phyloP scores from a whole-genome alignment of 2,797 vertebrate genomes.

The Epinephelus coioides region DNA sequence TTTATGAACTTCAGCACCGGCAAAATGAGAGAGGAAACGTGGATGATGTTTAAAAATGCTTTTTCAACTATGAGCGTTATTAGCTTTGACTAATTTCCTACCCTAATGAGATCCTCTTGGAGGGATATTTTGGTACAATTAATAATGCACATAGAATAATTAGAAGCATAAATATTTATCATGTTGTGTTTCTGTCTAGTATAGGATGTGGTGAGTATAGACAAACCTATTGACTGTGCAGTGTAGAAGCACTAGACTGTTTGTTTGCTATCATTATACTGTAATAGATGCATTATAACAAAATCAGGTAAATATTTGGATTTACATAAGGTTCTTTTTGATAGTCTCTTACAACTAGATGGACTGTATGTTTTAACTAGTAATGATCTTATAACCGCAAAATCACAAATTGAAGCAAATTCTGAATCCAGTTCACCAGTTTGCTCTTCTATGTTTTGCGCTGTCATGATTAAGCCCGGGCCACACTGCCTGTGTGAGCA shows the following conservation, averaged over 20 bases:
- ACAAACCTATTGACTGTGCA: constrained; percentile 41
- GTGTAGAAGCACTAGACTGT: not conserved
- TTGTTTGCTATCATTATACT: not conserved
- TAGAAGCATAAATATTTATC: constrained; percentile 86
- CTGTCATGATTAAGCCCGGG: not conserved
- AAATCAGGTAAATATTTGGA: constrained; percentile 6
- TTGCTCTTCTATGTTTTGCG: not conserved
- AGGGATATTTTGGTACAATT: constrained; percentile 86
- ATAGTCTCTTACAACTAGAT: not conserved
- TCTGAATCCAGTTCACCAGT: not conserved
- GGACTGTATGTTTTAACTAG: not conserved
- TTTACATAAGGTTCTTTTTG: not conserved
- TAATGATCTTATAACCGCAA: not conserved
- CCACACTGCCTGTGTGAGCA: too few species aligned
- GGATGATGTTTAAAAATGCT: constrained; percentile 82
- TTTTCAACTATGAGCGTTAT: constrained; percentile 84
- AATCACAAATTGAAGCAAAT: not conserved
- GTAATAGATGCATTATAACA: not conserved
- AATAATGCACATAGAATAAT: constrained; percentile 88
- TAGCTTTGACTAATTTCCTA: constrained; percentile 87
- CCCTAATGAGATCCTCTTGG: constrained; percentile 85
- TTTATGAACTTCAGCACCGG: constrained; percentile 72
- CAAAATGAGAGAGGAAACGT: constrained; percentile 68
- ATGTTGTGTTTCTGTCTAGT: constrained; percentile 72
- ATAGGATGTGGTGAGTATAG: constrained; percentile 47